Percentiles rank a stretch among this genome's conserved stretches.
These are phyloP conservation scores for Amiota minor DNA, from an alignment of 2,888 invertebrate species.

Conservation along the genomic window DNA sequence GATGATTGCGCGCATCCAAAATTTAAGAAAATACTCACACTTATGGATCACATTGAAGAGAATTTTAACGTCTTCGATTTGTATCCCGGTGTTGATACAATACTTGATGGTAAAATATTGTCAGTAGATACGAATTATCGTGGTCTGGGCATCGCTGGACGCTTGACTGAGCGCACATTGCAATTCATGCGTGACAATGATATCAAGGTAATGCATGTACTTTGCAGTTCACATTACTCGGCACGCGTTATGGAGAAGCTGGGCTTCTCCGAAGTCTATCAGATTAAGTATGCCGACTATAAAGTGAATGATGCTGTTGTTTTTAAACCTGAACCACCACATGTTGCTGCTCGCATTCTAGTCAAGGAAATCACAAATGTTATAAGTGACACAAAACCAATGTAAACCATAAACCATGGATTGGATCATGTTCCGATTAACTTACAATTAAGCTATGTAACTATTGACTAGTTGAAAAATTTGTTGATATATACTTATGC, in stretches of 20 bases:
- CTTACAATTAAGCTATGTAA: not conserved
- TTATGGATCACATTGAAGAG: conserved; percentile 75
- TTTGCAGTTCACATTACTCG: conserved; percentile 85
- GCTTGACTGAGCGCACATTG: conserved; percentile 67
- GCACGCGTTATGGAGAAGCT: conserved; percentile 81
- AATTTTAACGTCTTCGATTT: conserved; percentile 73
- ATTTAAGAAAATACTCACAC: conserved; percentile 75
- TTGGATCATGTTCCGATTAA: not conserved
- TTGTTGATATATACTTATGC: conserved; percentile 37
- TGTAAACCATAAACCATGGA: conserved; percentile 32
- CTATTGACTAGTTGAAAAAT: conserved; percentile 20
- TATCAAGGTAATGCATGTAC: conserved; percentile 78
- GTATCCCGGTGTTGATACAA: conserved; percentile 71
- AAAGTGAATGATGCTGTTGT: conserved; percentile 78
- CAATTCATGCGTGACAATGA: conserved; percentile 70
- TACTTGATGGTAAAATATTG: conserved; percentile 72
- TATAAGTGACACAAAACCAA: conserved; percentile 31
- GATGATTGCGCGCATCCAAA: conserved; percentile 74
- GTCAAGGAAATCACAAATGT: conserved; percentile 73
- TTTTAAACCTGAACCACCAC: conserved; percentile 80
- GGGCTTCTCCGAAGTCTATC: conserved; percentile 81
- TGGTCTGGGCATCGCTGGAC: conserved; percentile 72
- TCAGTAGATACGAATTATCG: conserved; percentile 72
- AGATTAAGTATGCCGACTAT: conserved; percentile 80
- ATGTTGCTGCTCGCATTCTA: conserved; percentile 77